Percentiles rank a stretch among this genome's conserved stretches.
These are phyloP conservation scores for Cebidichthys violaceus DNA, from an alignment of 2,113 vertebrate genomes.

Conservation along the genomic window DNA sequence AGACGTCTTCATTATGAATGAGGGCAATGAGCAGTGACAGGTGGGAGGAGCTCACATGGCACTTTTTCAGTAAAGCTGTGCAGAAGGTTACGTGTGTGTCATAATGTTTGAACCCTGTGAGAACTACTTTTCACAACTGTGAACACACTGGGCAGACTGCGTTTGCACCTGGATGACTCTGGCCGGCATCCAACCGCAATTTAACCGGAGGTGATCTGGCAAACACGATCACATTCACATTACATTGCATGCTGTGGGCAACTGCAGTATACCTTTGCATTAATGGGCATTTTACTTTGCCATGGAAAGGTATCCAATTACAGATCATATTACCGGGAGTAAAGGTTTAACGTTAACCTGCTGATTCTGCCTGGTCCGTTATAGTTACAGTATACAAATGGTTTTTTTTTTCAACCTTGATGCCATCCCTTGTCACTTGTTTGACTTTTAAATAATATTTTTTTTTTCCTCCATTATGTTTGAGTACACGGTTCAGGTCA, in stretches of 20 bases:
- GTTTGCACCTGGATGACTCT: conserved; percentile 34
- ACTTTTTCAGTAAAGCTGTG: background rate
- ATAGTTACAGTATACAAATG: background rate
- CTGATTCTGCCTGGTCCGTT: background rate
- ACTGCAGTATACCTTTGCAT: conserved; percentile 10
- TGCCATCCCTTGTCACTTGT: background rate
- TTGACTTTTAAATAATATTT: background rate
- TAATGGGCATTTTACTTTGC: conserved; percentile 9
- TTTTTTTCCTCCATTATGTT: background rate
- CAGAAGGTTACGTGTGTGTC: background rate
- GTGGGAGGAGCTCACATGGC: conserved; percentile 1
- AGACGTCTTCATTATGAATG: conserved; percentile 4
- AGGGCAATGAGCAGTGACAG: background rate
- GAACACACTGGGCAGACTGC: background rate
- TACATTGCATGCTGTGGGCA: conserved; percentile 17
- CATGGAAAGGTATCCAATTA: conserved; percentile 3
- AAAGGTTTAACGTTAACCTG: background rate
- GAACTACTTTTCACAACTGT: conserved; percentile 3
- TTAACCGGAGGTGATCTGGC: conserved; percentile 36
- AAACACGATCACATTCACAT: conserved; percentile 32
- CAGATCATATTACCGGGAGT: conserved; percentile 26
- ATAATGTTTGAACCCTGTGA: conserved; percentile 5
- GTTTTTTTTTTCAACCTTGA: background rate
- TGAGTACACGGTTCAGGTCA: background rate
- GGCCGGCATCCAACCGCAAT: conserved; percentile 21